Percentiles rank a stretch among this genome's conserved stretches.
Evolutionary conservation across 2,797 vertebrate species (phyloP).

Genomic region (Rhynchotus rufescens): DNA sequence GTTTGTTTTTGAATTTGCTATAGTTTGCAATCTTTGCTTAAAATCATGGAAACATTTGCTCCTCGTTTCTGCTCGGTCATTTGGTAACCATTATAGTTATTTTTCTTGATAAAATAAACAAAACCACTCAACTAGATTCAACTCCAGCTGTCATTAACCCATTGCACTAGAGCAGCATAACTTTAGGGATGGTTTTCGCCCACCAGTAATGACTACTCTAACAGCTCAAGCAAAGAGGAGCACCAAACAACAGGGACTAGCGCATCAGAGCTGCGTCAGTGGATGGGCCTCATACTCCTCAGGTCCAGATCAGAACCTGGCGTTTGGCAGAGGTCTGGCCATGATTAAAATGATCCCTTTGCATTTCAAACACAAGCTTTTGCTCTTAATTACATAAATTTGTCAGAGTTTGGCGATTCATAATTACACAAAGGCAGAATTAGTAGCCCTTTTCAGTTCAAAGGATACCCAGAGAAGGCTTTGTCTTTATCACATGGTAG

Average conservation of each 20-base stretch:
- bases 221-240: neutral
- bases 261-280: neutral
- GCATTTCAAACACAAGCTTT: neutral
- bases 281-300: neutral
- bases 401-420: neutral
- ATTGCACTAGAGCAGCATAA: neutral
- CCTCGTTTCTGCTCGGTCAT: neutral
- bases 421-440: neutral
- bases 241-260: neutral
- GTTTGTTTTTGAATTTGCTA: neutral
- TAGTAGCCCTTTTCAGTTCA: neutral
- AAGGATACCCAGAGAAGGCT: neutral
- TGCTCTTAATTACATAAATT: neutral
- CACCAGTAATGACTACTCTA: accelerated
- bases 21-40: neutral
- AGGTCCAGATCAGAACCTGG: too few species aligned
- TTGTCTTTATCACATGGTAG: neutral
- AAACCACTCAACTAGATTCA: neutral
- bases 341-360: neutral
- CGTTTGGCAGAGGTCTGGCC: neutral
- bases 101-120: neutral
- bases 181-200: neutral
- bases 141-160: neutral
- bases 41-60: neutral
- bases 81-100: neutral